These are phyloP conservation scores for Eupithecia inturbata DNA, from an alignment of 2,888 invertebrate species.

Conservation along the genomic window DNA sequence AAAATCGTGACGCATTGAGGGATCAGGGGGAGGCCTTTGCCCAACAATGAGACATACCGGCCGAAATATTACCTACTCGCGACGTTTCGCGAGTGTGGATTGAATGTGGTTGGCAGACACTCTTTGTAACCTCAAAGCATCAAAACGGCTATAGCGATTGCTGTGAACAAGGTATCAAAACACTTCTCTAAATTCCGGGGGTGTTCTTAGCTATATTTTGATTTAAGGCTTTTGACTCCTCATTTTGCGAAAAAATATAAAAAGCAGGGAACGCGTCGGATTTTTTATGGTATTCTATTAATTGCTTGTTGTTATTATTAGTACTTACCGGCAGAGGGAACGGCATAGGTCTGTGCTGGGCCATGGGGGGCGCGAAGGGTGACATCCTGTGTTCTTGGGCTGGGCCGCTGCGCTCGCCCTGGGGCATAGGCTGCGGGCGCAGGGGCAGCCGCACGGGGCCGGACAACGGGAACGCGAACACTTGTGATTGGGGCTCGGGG, in stretches of 20 bases:
- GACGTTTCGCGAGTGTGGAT: neutral
- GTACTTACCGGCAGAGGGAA: slow-evolving; percentile 76
- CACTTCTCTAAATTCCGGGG: neutral
- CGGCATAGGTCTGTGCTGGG: slow-evolving; percentile 63
- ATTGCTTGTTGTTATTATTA: neutral
- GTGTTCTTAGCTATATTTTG: neutral
- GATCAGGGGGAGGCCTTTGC: neutral
- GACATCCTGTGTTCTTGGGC: slow-evolving; percentile 64
- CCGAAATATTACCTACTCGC: neutral
- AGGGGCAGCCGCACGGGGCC: slow-evolving; percentile 78
- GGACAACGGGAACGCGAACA: slow-evolving; percentile 79
- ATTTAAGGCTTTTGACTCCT: neutral
- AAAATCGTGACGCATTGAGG: neutral
- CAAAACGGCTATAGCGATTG: no score
- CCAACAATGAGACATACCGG: neutral
- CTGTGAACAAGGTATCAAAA: no score
- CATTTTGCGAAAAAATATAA: neutral
- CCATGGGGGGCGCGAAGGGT: slow-evolving; percentile 55
- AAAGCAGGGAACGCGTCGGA: neutral
- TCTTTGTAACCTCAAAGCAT: neutral
- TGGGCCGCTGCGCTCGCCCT: slow-evolving; percentile 61
- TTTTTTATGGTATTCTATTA: neutral
- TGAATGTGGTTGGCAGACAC: no score
- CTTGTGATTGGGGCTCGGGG: slow-evolving; percentile 80
- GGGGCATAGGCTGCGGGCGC: slow-evolving; percentile 73